These are phyloP conservation scores for Venusia cambrica DNA, from an alignment of 2,888 invertebrate genomes.

Conservation along the genomic window DNA sequence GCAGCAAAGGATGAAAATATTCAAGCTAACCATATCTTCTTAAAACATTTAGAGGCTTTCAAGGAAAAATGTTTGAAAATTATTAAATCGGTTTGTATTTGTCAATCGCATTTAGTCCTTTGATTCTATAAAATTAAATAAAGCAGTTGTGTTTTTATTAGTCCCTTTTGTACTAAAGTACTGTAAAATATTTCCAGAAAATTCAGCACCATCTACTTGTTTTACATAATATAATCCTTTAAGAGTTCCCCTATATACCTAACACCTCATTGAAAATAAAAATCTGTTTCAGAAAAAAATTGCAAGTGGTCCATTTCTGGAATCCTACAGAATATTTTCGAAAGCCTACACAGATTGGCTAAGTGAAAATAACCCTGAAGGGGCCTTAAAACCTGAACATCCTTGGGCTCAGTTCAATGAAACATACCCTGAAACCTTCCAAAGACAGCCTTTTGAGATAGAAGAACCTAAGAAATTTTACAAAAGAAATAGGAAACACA, in stretches of 20 bases:
- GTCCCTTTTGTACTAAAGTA: too few species aligned
- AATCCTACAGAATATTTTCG: constrained; percentile 59
- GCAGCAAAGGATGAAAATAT: constrained; percentile 82
- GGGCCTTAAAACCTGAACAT: constrained; percentile 64
- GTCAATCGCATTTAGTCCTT: not conserved
- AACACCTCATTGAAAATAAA: not conserved
- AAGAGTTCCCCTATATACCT: not conserved
- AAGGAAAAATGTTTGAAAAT: constrained; percentile 77
- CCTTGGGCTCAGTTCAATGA: constrained; percentile 84
- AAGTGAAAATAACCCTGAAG: constrained; percentile 61
- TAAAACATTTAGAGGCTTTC: constrained; percentile 83
- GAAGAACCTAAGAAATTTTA: constrained; percentile 62
- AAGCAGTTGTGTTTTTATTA: too few species aligned
- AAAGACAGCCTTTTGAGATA: constrained; percentile 50
- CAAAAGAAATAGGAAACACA: constrained; percentile 55
- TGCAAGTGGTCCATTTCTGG: constrained; percentile 47
- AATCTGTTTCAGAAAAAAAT: constrained; percentile 49
- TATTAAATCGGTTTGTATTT: constrained; percentile 61
- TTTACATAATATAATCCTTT: too few species aligned
- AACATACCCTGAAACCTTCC: constrained; percentile 59
- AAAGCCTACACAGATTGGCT: constrained; percentile 56
- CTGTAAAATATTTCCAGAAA: too few species aligned
- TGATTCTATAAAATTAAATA: too few species aligned
- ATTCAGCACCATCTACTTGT: too few species aligned
- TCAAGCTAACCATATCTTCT: constrained; percentile 81